A percentile compares a stretch with the other conserved stretches of the same genome.
Evolutionary conservation across 2,113 vertebrate genomes (phyloP).

Genomic region (Semnornis frantzii): DNA sequence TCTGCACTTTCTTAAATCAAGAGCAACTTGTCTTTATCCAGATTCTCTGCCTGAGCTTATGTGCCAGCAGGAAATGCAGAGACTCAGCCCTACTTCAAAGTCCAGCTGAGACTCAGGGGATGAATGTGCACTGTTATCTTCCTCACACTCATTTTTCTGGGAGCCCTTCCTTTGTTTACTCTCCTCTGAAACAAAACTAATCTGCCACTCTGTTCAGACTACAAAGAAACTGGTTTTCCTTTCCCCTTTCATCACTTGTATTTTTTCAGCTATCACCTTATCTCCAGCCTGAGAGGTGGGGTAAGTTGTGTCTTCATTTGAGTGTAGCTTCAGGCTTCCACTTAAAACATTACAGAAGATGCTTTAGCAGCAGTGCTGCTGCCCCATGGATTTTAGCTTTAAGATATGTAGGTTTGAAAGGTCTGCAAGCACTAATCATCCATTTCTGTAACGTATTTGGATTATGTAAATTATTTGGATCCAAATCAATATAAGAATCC

Average conservation of each 20-base stretch:
- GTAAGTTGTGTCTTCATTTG: not conserved
- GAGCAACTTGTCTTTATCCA: not conserved
- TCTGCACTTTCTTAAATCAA: not conserved
- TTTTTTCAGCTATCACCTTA: slow-evolving; percentile 9
- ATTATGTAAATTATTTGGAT: not conserved
- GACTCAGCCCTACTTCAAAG: not conserved
- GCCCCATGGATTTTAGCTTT: not conserved
- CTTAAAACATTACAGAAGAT: not conserved
- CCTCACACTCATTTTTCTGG: not conserved
- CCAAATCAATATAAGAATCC: not conserved
- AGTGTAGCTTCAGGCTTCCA: not conserved
- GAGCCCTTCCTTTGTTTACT: not conserved
- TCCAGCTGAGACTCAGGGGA: not conserved
- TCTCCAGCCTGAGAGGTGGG: slow-evolving; percentile 15
- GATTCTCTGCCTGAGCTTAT: not conserved
- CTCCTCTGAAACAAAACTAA: not conserved
- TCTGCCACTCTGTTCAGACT: not conserved
- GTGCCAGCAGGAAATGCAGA: not conserved
- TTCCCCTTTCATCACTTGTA: slow-evolving; percentile 24
- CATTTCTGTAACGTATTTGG: not conserved
- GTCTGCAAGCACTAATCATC: not conserved
- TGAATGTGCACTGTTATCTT: not conserved
- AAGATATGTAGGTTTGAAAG: not conserved
- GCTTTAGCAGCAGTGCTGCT: not conserved
- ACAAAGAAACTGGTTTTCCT: slow-evolving; percentile 36